Evolutionary conservation across 2,797 vertebrate species (phyloP), one percentile per base, ranked within the genome.

Genomic region (Alfaro cultratus): DNA sequence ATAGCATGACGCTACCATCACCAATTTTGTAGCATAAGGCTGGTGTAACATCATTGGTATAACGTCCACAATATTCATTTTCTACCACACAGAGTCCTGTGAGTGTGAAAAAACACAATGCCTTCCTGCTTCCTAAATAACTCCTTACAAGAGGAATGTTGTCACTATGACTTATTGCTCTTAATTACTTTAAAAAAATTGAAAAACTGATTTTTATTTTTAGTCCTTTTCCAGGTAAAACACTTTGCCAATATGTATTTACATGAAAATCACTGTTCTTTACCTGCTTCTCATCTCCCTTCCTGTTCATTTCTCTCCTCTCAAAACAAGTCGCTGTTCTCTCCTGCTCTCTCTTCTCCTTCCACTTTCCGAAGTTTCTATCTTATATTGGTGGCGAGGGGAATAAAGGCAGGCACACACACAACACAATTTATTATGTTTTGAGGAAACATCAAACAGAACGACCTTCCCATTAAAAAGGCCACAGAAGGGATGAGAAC

Each of bases 381-480:
- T 77, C 77, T 87, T 94, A 92, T 94, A 94, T 92, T 91, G 91
- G 87, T 55, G 86, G 91, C 91, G 80, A 86, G 92, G 94, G 93
- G 93, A 94, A 94, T 93, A 93, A 94, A 90, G 86, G 81, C 68
- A 84, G 85, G 64, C 85, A 87, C 91, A 88, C 88, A 91, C 88
- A 90, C 87, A 84, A 91, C 83, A 90, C 89, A 93, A 91, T 94
- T 94, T 93, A 92, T 94, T 93, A 94, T 92, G 90, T 94, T 94
- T 93, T 90, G 91, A 85, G 86, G 87, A 90, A 92, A 91, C 93
- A 91, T 94, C 87, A 91, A 93, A 94, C 92, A 87, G 92, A 94
- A 91, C 92, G 92, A 94, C 94, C 93, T 85, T 86, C 92, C 89
- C 90, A 93, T 93, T 95, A 94, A 94, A 94, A 91, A 92, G 90